Evolutionary conservation across 2,797 vertebrate species (phyloP).

Genomic region (Cynodonichthys magdalenae): DNA sequence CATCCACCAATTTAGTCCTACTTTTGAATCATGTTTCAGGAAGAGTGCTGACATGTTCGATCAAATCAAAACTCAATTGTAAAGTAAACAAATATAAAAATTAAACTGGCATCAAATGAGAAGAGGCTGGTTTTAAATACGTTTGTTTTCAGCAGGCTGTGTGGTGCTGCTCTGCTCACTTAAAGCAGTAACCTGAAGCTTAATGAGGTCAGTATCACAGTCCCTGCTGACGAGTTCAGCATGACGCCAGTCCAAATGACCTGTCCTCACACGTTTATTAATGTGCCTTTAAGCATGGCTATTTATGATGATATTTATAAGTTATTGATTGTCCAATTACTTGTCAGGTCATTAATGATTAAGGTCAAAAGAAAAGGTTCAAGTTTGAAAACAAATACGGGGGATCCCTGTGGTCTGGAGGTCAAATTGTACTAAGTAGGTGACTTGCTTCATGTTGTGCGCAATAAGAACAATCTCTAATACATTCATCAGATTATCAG

Average conservation of each 20-base stretch:
- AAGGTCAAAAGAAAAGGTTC: too few relatives aligned
- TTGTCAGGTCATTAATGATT: too few relatives aligned
- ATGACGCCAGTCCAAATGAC: slow-evolving; percentile 8
- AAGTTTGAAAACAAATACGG: neutral
- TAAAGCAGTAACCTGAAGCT: slow-evolving; percentile 32
- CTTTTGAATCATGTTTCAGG: neutral
- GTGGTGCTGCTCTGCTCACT: slow-evolving; percentile 12
- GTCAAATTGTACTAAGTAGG: neutral
- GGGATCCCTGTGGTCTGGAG: neutral
- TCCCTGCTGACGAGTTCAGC: slow-evolving; percentile 26
- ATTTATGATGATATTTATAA: too few relatives aligned
- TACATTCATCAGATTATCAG: neutral
- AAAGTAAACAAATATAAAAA: neutral
- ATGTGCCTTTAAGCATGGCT: neutral
- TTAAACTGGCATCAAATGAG: neutral
- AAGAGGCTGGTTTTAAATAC: slow-evolving; percentile 14
- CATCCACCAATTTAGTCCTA: neutral
- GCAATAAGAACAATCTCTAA: neutral
- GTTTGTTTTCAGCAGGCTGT: neutral
- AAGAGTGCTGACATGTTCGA: neutral
- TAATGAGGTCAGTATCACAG: slow-evolving; percentile 31
- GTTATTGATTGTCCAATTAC: too few relatives aligned
- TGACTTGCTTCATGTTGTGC: neutral
- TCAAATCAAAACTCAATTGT: too few relatives aligned
- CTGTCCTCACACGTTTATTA: neutral